Evolutionary conservation across 2,113 vertebrate species (phyloP).

Genomic region (Taurulus bubalis): DNA sequence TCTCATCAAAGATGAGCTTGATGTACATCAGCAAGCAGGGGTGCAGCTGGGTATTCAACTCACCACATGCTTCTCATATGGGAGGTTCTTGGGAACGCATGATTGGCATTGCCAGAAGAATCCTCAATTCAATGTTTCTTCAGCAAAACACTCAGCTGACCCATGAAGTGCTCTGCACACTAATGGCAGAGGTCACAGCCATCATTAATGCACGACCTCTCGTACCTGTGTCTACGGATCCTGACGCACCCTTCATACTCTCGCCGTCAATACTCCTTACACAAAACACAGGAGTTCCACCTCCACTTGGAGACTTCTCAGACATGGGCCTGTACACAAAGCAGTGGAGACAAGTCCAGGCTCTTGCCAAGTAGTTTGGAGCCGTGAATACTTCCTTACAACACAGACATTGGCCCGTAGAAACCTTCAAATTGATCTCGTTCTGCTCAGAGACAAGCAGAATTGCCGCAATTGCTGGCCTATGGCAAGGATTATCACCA

Average conservation of each 20-base stretch:
- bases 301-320: conserved; percentile 28
- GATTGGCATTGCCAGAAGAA: background rate
- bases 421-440: conserved; percentile 11
- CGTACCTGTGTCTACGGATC: background rate
- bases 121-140: background rate
- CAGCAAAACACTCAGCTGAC: background rate
- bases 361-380: conserved; percentile 31
- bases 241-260: background rate
- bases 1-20: background rate
- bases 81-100: background rate
- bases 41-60: background rate
- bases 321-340: conserved; percentile 27
- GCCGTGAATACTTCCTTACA: conserved; percentile 3
- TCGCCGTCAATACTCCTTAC: background rate
- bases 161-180: background rate
- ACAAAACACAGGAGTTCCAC: background rate
- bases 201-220: background rate
- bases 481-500: background rate
- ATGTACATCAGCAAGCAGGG: background rate
- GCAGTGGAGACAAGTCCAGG: conserved; percentile 50
- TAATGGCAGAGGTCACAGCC: background rate
- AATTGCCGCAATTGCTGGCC: background rate
- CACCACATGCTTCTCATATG: background rate
- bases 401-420: background rate
- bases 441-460: conserved; percentile 7